Evolutionary conservation across 2,888 invertebrate genomes (phyloP).

Genomic region (Ophraella communa): DNA sequence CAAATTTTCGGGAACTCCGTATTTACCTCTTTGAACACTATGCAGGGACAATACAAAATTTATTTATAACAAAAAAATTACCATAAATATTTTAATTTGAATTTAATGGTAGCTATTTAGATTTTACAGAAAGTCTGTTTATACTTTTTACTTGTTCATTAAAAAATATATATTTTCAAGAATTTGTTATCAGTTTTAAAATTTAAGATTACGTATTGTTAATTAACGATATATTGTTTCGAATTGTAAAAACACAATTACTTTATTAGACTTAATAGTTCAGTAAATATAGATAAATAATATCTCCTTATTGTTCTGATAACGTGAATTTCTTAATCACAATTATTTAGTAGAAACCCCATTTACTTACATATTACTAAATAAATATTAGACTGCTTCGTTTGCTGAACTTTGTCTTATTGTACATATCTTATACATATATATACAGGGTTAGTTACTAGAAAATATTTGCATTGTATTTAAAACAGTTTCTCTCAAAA

Average conservation of each 20-base stretch:
- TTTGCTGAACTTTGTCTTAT: neutral
- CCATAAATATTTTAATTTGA: too few species aligned
- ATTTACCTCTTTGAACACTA: too few species aligned
- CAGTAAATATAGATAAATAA: neutral
- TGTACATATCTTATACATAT: neutral
- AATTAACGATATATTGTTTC: neutral
- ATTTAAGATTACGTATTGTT: too few species aligned
- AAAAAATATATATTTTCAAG: too few species aligned
- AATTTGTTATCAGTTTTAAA: too few species aligned
- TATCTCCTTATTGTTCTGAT: neutral
- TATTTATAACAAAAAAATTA: too few species aligned
- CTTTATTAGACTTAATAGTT: neutral
- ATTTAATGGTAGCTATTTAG: too few species aligned
- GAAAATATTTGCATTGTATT: neutral
- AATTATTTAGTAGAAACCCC: neutral
- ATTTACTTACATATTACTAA: neutral
- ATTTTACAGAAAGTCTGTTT: too few species aligned
- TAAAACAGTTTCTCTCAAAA: neutral
- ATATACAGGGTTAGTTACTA: neutral
- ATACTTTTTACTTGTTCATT: too few species aligned
- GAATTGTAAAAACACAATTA: neutral
- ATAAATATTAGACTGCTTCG: neutral
- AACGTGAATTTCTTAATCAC: neutral
- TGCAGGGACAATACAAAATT: too few species aligned
- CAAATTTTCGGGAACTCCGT: too few species aligned